Percentiles rank a stretch among this genome's conserved stretches.
These are phyloP conservation scores for Rambutsinella grinnellia DNA, from an alignment of 2,888 invertebrate genomes.

Conservation along the genomic window DNA sequence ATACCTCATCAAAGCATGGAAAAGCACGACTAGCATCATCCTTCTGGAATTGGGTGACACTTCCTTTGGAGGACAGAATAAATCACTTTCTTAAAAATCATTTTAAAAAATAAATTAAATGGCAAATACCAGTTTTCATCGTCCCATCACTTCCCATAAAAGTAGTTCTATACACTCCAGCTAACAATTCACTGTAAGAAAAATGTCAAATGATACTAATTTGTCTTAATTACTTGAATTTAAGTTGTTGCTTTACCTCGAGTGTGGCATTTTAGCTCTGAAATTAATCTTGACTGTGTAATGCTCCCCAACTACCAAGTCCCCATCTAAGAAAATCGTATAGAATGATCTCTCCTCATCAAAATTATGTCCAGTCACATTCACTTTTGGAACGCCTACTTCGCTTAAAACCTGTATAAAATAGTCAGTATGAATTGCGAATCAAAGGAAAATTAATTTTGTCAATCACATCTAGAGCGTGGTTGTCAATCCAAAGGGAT, in stretches of 20 bases:
- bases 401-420: not conserved
- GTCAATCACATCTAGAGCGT: too few relatives aligned
- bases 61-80: too few relatives aligned
- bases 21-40: slow-evolving; percentile 39
- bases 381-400: not conserved
- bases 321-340: slow-evolving; percentile 9
- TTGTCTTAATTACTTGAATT: too few relatives aligned
- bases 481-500: not conserved
- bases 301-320: slow-evolving; percentile 3
- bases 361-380: slow-evolving; percentile 4
- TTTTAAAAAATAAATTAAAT: too few relatives aligned
- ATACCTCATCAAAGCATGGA: slow-evolving; percentile 57
- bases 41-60: slow-evolving; percentile 50
- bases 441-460: too few relatives aligned
- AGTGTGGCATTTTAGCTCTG: not conserved
- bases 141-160: not conserved
- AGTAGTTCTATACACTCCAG: not conserved
- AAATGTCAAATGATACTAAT: too few relatives aligned
- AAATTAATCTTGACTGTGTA: slow-evolving; percentile 41
- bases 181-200: too few relatives aligned
- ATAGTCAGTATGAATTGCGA: too few relatives aligned
- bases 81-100: too few relatives aligned
- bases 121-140: slow-evolving; percentile 25
- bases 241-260: too few relatives aligned
- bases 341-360: slow-evolving; percentile 8